Conservation (phyloP, 23 tunicate genomes). For the Aplidium turbinatum region DNA sequence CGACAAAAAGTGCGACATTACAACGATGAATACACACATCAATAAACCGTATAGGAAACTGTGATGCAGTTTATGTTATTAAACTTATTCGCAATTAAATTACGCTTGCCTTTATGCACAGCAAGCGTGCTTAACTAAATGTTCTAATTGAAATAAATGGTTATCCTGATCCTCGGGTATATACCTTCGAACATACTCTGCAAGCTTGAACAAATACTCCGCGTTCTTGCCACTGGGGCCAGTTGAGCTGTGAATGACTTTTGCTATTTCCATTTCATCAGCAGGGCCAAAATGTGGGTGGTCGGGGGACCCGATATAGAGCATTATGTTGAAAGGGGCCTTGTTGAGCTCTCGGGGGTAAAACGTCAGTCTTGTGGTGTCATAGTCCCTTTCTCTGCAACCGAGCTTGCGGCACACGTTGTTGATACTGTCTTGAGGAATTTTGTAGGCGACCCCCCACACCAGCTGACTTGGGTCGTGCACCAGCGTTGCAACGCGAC, state of each 20-base stretch:
- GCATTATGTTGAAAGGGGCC: slow-evolving; percentile 35
- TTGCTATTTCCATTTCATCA: slow-evolving; percentile 46
- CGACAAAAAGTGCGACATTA: too few relatives aligned
- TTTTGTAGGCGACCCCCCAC: slow-evolving; percentile 93
- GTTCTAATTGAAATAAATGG: slow-evolving; percentile 76
- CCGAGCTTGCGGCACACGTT: slow-evolving; percentile 47
- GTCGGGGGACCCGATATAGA: slow-evolving; percentile 80
- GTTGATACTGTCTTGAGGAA: slow-evolving; percentile 43
- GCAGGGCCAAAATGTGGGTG: slow-evolving; percentile 78
- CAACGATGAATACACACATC: too few relatives aligned
- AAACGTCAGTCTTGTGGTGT: slow-evolving; percentile 43
- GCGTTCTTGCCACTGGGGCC: slow-evolving; percentile 85
- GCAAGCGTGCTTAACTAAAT: slow-evolving; percentile 53
- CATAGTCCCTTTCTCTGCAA: slow-evolving; percentile 76
- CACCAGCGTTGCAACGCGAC: slow-evolving; percentile 75
- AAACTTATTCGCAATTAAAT: too few relatives aligned
- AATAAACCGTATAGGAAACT: too few relatives aligned
- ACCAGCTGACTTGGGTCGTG: slow-evolving; percentile 50
- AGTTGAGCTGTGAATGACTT: slow-evolving; percentile 45
- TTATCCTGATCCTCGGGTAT: slow-evolving; percentile 89
- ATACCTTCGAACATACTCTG: slow-evolving; percentile 72
- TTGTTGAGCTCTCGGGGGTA: slow-evolving; percentile 47
- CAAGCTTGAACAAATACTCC: slow-evolving; percentile 76
- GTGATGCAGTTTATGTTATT: too few relatives aligned
- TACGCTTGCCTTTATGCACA: too few relatives aligned